Evolutionary conservation across 1,140 invertebrate genomes (phyloP), one percentile per base, ranked within the genome.

Genomic region (Brachionus angularis): DNA sequence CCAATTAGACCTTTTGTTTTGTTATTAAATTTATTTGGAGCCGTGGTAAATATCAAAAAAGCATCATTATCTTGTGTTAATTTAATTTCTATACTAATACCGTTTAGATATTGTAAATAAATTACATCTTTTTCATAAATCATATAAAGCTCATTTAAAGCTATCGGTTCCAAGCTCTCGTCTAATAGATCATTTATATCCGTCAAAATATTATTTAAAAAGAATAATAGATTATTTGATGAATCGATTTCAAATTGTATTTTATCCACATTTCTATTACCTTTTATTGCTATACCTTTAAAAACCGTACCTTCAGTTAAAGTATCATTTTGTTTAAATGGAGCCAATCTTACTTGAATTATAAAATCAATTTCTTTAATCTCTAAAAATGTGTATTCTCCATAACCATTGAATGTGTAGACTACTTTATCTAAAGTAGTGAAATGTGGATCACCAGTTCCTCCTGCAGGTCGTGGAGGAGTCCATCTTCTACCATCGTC

Each of bases 331-430:
- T 14, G 16, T 29, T 25, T 39, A 4, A 52, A 58, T 29, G 36
- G 18, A 7, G 39, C 55, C 14, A 71, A 58, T 18, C 74, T 47
- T 14, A 72, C 67, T 71, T 74, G 74, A n/a, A 73, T n/a, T 27
- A 50, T 58, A 44, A 75, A 67, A 16, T 34, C 70, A n/a, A 44
- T 39, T 25, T 49, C 23, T 5, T 25, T 39, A 16, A 73, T 33
- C n/a, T 25, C 39, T 46, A 64, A 64, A 18, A 74, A 50, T 2
- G 50, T 72, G 31, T 71, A 75, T 47, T 75, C 75, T 12, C 75
- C 75, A 39, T 47, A 62, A 31, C 75, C 75, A 69, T 75, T 75
- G n/a, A 75, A 75, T 39, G 75, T 75, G 47, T 74, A 75, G 1
- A 25, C 23, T 3, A 73, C 49, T 23, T 73, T 73, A 61, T 75